Evolutionary conservation across 2,888 invertebrate species (phyloP), one percentile per base, ranked within the genome.

Genomic region (Pseudolycoriella hygida): DNA sequence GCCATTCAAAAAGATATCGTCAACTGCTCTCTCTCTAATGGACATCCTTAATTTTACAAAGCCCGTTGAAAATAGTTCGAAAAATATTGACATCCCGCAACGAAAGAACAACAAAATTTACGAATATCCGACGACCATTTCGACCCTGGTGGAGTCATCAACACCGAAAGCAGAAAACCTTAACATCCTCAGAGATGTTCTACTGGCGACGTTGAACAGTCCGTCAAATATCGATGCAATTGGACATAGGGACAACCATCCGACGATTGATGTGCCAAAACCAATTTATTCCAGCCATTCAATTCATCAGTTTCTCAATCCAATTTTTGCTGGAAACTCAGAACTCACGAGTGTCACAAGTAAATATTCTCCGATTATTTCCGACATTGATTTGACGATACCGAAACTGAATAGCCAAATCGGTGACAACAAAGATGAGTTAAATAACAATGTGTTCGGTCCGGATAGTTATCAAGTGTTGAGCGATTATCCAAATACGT

Each of bases 1-100:
- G 43, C 19, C 32, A 48, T 40, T 50, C 43, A 40, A 52, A 50
- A 45, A 54, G 52, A 32, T 50, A 49, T 51, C 43, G 42, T 20
- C 40, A 14, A 37, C 40, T 10, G 14, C 43, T 20, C n/a, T 43
- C 8, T 37, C 34, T 4, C 12, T 44, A 15, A 25, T 44, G 15
- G 20, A 37, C 14, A 39, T 44, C 12, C 17, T 44, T 49, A 44
- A 54, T 53, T 40, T 50, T 46, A 52, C 44, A 44, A 49, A 51
- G 46, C 39, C 46, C 34, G 46, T 50, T 20, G 17, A 50, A 34
- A 47, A 50, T 40, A 42, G 15, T 15, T 37, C 40, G 14, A 44
- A 38, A 1, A 31, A 17, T 18, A 8, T 32, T 6, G 25, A 31
- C 17, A 40, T 40, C 17, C 41, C 45, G 19, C 45, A 45, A 34